phyloP scores from a whole-genome alignment of 2,888 invertebrate genomes.

The Thereva unica region DNA sequence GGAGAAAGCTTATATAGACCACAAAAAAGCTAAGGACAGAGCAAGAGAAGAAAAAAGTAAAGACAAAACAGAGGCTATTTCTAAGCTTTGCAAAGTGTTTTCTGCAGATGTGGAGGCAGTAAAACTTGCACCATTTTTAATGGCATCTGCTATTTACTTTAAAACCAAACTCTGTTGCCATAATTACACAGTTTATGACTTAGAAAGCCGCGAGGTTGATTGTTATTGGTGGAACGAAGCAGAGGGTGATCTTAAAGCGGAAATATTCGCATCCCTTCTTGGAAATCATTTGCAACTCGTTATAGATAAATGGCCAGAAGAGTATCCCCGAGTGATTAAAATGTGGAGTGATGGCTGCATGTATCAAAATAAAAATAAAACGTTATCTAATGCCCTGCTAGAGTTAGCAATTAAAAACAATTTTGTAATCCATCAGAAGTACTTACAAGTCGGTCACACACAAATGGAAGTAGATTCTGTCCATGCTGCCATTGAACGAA shows the following conservation, averaged over 20 bases:
- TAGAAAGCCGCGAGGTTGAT: too few relatives aligned
- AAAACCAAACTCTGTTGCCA: constrained; percentile 37
- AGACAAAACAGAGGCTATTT: too few relatives aligned
- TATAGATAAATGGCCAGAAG: too few relatives aligned
- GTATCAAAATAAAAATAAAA: constrained; percentile 30
- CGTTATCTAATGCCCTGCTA: constrained; percentile 31
- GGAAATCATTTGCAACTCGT: constrained; percentile 21
- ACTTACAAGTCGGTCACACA: constrained; percentile 23
- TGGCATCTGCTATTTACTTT: constrained; percentile 30
- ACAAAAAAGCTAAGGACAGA: too few relatives aligned
- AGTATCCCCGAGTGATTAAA: constrained; percentile 2
- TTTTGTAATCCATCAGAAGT: constrained; percentile 23
- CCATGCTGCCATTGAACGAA: constrained; percentile 33
- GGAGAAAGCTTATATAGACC: too few relatives aligned
- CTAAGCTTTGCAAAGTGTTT: neutral
- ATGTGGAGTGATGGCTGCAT: constrained; percentile 28
- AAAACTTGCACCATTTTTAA: constrained; percentile 33
- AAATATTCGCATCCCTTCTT: constrained; percentile 31
- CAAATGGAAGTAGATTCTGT: constrained; percentile 36
- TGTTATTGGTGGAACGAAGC: constrained; percentile 37
- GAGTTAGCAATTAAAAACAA: constrained; percentile 12
- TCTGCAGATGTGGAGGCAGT: constrained; percentile 36
- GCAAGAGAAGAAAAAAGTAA: too few relatives aligned
- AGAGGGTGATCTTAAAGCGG: constrained; percentile 32
- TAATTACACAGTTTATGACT: constrained; percentile 34